phyloP scores from a whole-genome alignment of 2,113 vertebrate genomes.

The Blennius ocellaris region DNA sequence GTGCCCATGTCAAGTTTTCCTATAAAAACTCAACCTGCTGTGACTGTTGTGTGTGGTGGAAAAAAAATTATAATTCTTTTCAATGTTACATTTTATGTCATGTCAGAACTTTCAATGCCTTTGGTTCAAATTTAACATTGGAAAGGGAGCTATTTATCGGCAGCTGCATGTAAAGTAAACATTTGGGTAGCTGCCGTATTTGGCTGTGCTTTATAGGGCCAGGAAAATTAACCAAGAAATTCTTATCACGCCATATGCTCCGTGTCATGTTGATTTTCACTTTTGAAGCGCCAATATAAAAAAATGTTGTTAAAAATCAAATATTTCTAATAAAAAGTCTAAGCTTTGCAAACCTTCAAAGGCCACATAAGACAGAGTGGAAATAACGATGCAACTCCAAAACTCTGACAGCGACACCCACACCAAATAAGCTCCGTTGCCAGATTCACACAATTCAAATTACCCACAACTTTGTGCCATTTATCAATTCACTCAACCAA shows the following conservation, averaged over 20 bases:
- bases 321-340: too few species aligned
- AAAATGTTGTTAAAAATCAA: too few species aligned
- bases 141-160: neutral
- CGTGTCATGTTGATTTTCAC: too few species aligned
- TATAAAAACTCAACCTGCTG: neutral
- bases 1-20: neutral
- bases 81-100: too few species aligned
- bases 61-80: neutral
- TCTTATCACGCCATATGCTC: too few species aligned
- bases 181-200: neutral
- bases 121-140: too few species aligned
- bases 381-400: too few species aligned
- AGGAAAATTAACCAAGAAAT: too few species aligned
- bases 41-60: neutral
- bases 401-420: neutral
- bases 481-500: neutral
- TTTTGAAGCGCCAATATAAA: too few species aligned
- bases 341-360: neutral
- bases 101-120: too few species aligned
- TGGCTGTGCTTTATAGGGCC: neutral
- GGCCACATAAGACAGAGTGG: too few species aligned
- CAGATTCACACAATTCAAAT: slow-evolving; percentile 14
- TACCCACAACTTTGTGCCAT: neutral
- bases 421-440: neutral
- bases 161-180: neutral